These are phyloP conservation scores for Macaca mulatta DNA, from an alignment of 2,113 vertebrate genomes.

Conservation along the genomic window DNA sequence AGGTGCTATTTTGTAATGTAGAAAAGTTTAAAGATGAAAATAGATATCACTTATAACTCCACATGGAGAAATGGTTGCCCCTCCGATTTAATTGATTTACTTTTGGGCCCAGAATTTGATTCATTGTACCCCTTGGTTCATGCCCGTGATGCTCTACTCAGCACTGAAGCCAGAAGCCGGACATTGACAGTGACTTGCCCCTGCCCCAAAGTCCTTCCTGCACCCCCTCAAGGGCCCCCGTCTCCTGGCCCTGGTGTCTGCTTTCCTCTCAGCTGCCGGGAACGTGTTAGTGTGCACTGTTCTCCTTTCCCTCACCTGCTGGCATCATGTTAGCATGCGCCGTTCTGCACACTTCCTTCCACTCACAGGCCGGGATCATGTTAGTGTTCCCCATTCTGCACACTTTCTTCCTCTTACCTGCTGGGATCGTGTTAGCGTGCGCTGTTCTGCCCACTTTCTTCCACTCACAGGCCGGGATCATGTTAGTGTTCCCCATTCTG, in stretches of 20 bases:
- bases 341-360: fast-evolving
- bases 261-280: background rate
- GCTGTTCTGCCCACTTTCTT: fast-evolving
- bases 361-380: fast-evolving
- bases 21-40: background rate
- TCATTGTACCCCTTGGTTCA: background rate
- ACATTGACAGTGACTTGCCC: background rate
- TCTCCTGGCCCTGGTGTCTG: fast-evolving
- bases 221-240: background rate
- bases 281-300: fast-evolving
- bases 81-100: background rate
- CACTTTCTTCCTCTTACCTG: no score
- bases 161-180: background rate
- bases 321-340: fast-evolving
- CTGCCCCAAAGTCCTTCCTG: background rate
- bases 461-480: fast-evolving
- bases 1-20: background rate
- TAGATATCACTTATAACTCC: background rate
- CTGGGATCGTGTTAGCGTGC: fast-evolving
- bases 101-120: background rate
- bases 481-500: fast-evolving
- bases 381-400: fast-evolving
- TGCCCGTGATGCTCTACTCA: background rate
- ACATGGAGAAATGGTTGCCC: background rate
- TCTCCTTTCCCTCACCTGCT: fast-evolving